phyloP scores from a whole-genome alignment of 1,140 invertebrate genomes.

The Pectinophora gossypiella region DNA sequence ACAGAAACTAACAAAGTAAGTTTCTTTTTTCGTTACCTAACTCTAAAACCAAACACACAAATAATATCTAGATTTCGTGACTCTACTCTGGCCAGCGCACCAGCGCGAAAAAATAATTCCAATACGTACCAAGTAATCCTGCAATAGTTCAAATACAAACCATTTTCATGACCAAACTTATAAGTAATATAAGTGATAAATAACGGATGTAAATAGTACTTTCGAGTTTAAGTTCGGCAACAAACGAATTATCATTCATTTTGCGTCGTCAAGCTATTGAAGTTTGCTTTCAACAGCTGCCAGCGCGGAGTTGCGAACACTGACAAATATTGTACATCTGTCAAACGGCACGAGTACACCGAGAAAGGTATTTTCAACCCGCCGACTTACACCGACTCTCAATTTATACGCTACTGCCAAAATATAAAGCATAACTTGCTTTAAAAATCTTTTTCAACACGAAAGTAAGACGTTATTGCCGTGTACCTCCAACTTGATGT shows the following conservation, averaged over 20 bases:
- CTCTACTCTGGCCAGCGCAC: too few species aligned
- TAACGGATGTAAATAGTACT: too few species aligned
- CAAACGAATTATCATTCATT: constrained; percentile 41
- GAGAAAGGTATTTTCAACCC: neutral
- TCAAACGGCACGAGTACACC: constrained; percentile 35
- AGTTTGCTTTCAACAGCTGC: constrained; percentile 37
- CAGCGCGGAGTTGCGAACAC: constrained; percentile 24
- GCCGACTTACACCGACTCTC: neutral
- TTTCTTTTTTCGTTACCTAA: too few species aligned
- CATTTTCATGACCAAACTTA: too few species aligned
- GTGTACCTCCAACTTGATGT: constrained; percentile 11
- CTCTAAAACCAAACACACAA: too few species aligned
- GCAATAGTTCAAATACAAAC: too few species aligned
- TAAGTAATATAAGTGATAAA: too few species aligned
- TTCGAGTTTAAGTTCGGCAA: neutral
- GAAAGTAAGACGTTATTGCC: neutral
- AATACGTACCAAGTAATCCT: too few species aligned
- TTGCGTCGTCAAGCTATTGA: constrained; percentile 35
- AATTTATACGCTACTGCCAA: neutral
- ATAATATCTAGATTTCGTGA: too few species aligned
- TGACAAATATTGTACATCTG: constrained; percentile 50
- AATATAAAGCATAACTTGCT: neutral
- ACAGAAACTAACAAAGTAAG: too few species aligned
- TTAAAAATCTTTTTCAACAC: neutral
- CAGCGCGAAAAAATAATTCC: too few species aligned